Base-by-base conservation (phyloP, 2,888 invertebrate species). In the Pheosia tremula region DNA sequence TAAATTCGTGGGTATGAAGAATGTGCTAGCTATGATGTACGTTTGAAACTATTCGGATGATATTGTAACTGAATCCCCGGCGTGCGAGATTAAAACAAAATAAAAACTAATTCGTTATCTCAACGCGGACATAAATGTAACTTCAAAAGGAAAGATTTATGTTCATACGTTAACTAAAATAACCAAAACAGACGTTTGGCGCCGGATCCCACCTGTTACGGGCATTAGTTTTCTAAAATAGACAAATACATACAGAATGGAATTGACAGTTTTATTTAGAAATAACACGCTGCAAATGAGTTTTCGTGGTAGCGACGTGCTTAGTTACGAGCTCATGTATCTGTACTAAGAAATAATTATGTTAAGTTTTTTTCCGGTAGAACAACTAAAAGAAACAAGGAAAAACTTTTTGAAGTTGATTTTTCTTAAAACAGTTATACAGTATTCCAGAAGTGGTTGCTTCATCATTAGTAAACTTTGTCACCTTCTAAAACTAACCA, bases 101-200 rank as follows among this genome's bases (percentile, higher is more conserved):
- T 77, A 80, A 78, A 53, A 81, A 79, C 73, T 73, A 66, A 77
- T 78, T 75, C 81, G 77, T 90, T 91, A 91, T 91, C 90, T 84
- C 73, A 70, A 81, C 80, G 79, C 80, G 81, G 79, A 81, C 69
- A 77, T 83, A 78, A 81, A 81, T 81, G 83, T 80, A 79, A 84
- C 86, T 84, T 86, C 87, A 86, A 87, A 89, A 84, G 84, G 73
- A 80, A 72, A 84, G 83, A 87, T 88, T 85, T 85, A 88, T 87
- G 58, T 49, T n/a, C 37, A 37, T 67, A 58, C 52, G 64, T 67
- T 62, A 57, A 75, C 75, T 62, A 69, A 75, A 75, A 75, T 75
- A 75, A 68, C 64, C 57, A 57, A 66, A 67, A 74, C 75, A 75
- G 76, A 75, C 72, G 74, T 64, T 53, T 43, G 59, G 77, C 77